phyloP scores from a whole-genome alignment of 2,888 invertebrate genomes.

The Diplazon laetatorius region DNA sequence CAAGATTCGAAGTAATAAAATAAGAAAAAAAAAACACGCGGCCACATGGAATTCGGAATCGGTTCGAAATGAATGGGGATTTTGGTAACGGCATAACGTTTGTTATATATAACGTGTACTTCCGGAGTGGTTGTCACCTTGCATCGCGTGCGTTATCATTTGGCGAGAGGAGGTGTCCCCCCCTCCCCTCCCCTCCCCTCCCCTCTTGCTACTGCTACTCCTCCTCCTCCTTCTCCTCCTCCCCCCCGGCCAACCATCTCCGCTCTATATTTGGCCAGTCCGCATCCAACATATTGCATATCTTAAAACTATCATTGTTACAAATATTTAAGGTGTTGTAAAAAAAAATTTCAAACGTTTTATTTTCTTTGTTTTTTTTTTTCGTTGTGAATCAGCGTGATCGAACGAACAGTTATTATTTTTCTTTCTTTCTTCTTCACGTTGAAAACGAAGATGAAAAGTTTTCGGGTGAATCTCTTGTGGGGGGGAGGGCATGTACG shows the following conservation, averaged over 20 bases:
- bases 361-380: too few relatives aligned
- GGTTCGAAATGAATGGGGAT: conserved; percentile 77
- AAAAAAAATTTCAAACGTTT: too few relatives aligned
- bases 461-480: too few relatives aligned
- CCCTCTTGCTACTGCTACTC: too few relatives aligned
- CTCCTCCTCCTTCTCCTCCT: too few relatives aligned
- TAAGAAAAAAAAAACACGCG: conserved; percentile 68
- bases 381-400: too few relatives aligned
- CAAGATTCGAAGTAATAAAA: conserved; percentile 72
- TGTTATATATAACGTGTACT: conserved; percentile 74
- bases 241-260: conserved; percentile 76
- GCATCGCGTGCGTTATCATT: conserved; percentile 73
- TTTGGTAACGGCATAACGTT: conserved; percentile 76
- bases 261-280: conserved; percentile 82
- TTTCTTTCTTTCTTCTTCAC: too few relatives aligned
- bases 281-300: conserved; percentile 81
- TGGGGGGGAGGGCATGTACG: too few relatives aligned
- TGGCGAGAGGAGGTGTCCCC: conserved; percentile 42
- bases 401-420: too few relatives aligned
- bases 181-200: too few relatives aligned
- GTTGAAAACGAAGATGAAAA: too few relatives aligned
- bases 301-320: conserved; percentile 73
- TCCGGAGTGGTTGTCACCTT: conserved; percentile 75
- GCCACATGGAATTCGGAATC: conserved; percentile 84
- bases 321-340: conserved; percentile 64